Conservation (phyloP, 2,797 vertebrate genomes). For the Coreius guichenoti region DNA sequence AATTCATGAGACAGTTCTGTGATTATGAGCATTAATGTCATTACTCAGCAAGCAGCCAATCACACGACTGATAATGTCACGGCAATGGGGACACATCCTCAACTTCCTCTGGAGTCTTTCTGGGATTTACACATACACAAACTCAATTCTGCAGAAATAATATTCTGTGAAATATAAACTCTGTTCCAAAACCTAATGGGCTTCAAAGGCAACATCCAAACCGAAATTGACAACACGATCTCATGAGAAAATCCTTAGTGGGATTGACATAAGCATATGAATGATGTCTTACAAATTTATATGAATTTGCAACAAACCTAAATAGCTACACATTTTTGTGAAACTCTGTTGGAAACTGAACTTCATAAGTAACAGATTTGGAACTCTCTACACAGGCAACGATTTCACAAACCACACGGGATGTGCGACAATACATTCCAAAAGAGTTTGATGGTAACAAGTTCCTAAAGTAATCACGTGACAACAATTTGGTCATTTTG, state of each 20-base stretch:
- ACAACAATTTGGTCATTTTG: neutral
- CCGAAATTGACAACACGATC: neutral
- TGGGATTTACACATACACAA: neutral
- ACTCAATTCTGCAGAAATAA: slow-evolving; percentile 1
- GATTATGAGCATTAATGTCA: slow-evolving; percentile 48
- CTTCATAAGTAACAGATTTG: neutral
- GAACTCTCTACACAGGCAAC: neutral
- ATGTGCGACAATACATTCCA: neutral
- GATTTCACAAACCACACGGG: neutral
- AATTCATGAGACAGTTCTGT: slow-evolving; percentile 42
- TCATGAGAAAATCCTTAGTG: neutral
- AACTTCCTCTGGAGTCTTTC: slow-evolving; percentile 3
- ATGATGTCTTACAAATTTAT: neutral
- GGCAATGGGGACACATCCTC: slow-evolving; percentile 15
- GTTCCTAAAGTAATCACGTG: neutral
- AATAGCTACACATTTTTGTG: too few species aligned
- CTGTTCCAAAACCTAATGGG: neutral
- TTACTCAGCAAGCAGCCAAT: slow-evolving; percentile 46
- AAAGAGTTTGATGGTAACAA: neutral
- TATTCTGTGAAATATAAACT: neutral
- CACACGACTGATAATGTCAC: slow-evolving; percentile 20
- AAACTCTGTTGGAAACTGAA: neutral
- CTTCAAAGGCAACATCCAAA: neutral
- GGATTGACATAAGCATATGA: neutral
- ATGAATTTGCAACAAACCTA: neutral